A percentile compares a stretch with the other conserved stretches of the same genome.
These are phyloP conservation scores for Eclectus roratus DNA, from an alignment of 2,113 vertebrate species.

Conservation along the genomic window DNA sequence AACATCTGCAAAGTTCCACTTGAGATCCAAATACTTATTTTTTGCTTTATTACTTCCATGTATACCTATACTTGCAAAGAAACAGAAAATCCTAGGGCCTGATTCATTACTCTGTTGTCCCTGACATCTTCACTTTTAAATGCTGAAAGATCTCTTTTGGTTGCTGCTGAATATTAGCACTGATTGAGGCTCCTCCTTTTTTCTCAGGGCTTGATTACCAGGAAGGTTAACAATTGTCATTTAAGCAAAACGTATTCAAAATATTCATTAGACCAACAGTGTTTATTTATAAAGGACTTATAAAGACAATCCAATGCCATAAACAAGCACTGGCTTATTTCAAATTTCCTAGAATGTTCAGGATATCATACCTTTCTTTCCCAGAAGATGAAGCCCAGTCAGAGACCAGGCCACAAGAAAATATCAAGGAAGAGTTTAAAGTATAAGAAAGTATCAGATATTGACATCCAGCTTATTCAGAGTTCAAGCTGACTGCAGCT, in stretches of 20 bases:
- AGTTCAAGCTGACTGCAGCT: neutral
- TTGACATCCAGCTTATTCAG: neutral
- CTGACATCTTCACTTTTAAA: neutral
- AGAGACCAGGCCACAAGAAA: neutral
- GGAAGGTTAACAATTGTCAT: neutral
- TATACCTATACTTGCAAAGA: neutral
- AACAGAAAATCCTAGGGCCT: neutral
- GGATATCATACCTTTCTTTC: neutral
- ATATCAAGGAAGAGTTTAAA: neutral
- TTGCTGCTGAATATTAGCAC: neutral
- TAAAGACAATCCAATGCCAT: neutral
- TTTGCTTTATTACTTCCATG: neutral
- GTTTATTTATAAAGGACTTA: neutral
- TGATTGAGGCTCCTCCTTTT: neutral
- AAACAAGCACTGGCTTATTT: neutral
- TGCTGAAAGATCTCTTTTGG: neutral
- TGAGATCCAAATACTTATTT: neutral
- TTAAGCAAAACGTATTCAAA: neutral
- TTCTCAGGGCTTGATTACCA: neutral
- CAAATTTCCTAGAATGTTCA: neutral
- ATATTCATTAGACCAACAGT: neutral
- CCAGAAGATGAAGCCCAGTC: neutral
- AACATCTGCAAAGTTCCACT: neutral
- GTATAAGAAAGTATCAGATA: neutral
- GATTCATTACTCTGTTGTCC: neutral